phyloP scores from a whole-genome alignment of 2,797 vertebrate genomes.

The Sebastes dallii region DNA sequence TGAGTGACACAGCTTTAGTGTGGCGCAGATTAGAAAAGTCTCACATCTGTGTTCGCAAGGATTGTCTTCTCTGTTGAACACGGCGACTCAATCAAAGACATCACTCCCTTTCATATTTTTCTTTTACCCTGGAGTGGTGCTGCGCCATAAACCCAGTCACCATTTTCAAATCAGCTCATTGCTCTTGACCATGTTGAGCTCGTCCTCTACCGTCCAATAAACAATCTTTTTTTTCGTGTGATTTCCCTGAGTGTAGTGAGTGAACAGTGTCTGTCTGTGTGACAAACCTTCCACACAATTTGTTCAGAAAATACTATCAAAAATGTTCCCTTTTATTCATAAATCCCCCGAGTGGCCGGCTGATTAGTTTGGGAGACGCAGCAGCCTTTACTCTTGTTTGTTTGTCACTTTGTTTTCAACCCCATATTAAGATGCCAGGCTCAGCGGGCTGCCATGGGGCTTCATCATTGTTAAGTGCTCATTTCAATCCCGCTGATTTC shows the following conservation, averaged over 20 bases:
- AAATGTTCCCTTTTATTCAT: slow-evolving; percentile 48
- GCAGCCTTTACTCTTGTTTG: slow-evolving; percentile 64
- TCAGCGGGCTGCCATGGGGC: slow-evolving; percentile 72
- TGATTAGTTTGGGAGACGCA: slow-evolving; percentile 72
- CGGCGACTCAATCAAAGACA: slow-evolving; percentile 43
- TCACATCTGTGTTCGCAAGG: slow-evolving; percentile 47
- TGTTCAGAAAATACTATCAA: slow-evolving; percentile 55
- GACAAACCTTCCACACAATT: slow-evolving; percentile 35
- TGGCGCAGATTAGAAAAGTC: slow-evolving; percentile 39
- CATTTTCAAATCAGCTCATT: slow-evolving; percentile 34
- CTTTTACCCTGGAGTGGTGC: slow-evolving; percentile 1
- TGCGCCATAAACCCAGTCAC: slow-evolving; percentile 12
- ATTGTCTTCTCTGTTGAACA: slow-evolving; percentile 45
- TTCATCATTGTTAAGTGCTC: slow-evolving; percentile 81
- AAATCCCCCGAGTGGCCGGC: slow-evolving; percentile 63
- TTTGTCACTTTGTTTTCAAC: slow-evolving; percentile 76
- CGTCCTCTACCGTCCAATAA: slow-evolving; percentile 24
- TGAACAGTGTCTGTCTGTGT: slow-evolving; percentile 10
- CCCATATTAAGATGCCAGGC: slow-evolving; percentile 71
- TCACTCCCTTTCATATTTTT: slow-evolving; percentile 14
- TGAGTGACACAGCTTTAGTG: slow-evolving; percentile 56
- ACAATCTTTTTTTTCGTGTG: not conserved
- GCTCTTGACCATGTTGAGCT: slow-evolving; percentile 15
- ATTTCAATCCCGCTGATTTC: slow-evolving; percentile 76
- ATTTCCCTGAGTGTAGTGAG: slow-evolving; percentile 30